A percentile compares a stretch with the other conserved stretches of the same genome.
Evolutionary conservation across 2,888 invertebrate genomes (phyloP).

Genomic region (Drymonia ruficornis): DNA sequence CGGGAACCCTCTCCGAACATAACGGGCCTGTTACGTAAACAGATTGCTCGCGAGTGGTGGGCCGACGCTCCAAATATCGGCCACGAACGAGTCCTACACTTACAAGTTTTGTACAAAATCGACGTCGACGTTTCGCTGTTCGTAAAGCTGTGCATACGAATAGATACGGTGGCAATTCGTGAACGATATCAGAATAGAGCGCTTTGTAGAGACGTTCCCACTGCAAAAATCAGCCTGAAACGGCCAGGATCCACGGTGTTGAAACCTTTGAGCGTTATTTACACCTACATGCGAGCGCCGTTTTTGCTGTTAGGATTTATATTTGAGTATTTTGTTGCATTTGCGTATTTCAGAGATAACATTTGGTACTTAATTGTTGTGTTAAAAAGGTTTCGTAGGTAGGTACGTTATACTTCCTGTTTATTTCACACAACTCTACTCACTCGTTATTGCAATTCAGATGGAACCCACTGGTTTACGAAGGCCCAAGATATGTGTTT

Average conservation of each 20-base stretch:
- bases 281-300: conserved; percentile 7
- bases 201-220: conserved; percentile 29
- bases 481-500: conserved; percentile 6
- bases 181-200: conserved; percentile 41
- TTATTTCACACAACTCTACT: background rate
- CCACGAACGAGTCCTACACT: conserved; percentile 68
- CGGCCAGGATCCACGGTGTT: conserved; percentile 5
- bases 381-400: too few relatives aligned
- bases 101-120: conserved; percentile 65
- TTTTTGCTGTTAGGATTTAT: conserved; percentile 11
- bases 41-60: conserved; percentile 80
- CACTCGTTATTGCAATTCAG: background rate
- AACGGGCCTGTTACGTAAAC: conserved; percentile 84
- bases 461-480: conserved; percentile 3
- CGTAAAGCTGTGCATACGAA: conserved; percentile 54
- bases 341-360: background rate
- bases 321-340: background rate
- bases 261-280: conserved; percentile 8
- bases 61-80: conserved; percentile 69
- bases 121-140: conserved; percentile 54
- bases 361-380: background rate
- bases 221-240: conserved; percentile 11
- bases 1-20: conserved; percentile 81
- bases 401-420: too few relatives aligned
- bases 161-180: conserved; percentile 39